Conservation (phyloP, 2,797 vertebrate genomes). For the Odontamblyopus lacepedii region DNA sequence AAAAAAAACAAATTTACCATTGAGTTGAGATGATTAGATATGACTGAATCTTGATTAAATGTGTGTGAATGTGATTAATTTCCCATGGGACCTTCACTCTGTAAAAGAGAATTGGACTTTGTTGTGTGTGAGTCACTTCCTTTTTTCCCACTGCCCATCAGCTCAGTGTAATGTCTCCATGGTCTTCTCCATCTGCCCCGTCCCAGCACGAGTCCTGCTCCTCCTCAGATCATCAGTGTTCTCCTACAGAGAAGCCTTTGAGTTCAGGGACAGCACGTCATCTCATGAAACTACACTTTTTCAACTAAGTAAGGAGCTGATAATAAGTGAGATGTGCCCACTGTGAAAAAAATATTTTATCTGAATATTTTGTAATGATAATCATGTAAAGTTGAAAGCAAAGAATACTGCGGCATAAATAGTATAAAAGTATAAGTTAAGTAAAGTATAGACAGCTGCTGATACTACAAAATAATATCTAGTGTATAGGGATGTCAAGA, state of each 20-base stretch:
- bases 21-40: no score
- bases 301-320: background rate
- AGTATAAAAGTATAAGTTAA: background rate
- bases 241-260: conserved; percentile 62
- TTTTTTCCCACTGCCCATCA: conserved; percentile 23
- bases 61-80: no score
- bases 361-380: background rate
- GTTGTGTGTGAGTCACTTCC: background rate
- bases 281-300: conserved; percentile 28
- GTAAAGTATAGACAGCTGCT: no score
- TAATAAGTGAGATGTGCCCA: background rate
- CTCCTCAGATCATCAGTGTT: conserved; percentile 37
- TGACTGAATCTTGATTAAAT: no score
- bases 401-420: background rate
- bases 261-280: conserved; percentile 54
- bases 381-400: background rate
- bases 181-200: conserved; percentile 52
- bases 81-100: background rate
- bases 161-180: conserved; percentile 52
- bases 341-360: background rate
- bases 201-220: conserved; percentile 54
- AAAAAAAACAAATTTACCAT: no score
- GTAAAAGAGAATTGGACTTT: background rate
- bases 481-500: no score
- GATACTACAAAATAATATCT: background rate